phyloP scores from a whole-genome alignment of 2,888 invertebrate species.

The Calephelis perditalis region DNA sequence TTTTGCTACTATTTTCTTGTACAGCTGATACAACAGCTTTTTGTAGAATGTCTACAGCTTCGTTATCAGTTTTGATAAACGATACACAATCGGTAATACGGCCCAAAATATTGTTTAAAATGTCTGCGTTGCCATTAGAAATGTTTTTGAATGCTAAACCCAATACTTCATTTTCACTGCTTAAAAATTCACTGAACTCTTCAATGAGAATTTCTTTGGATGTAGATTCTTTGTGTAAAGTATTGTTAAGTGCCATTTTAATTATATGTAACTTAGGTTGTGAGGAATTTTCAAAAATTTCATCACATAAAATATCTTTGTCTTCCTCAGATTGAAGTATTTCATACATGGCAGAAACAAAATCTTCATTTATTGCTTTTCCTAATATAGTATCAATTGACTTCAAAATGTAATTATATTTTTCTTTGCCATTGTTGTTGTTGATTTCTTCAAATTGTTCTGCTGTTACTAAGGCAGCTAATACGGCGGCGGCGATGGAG shows the following conservation, averaged over 20 bases:
- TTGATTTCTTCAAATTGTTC: constrained; percentile 72
- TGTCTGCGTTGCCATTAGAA: constrained; percentile 77
- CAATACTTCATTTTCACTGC: constrained; percentile 78
- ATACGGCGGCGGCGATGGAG: constrained; percentile 72
- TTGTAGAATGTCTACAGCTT: constrained; percentile 81
- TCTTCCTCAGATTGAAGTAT: constrained; percentile 72
- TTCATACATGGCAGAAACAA: constrained; percentile 67
- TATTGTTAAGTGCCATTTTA: constrained; percentile 73
- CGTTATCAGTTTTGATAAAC: constrained; percentile 79
- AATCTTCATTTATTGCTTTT: constrained; percentile 66
- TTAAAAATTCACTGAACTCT: constrained; percentile 80
- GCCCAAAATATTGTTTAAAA: constrained; percentile 78
- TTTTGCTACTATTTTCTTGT: constrained; percentile 79
- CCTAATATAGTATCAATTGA: constrained; percentile 73
- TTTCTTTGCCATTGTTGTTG: constrained; percentile 69
- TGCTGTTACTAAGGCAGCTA: constrained; percentile 70
- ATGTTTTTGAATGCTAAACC: constrained; percentile 82
- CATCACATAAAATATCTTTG: constrained; percentile 65
- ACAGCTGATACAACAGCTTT: constrained; percentile 82
- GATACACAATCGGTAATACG: constrained; percentile 80
- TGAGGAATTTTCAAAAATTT: constrained; percentile 68
- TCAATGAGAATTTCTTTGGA: constrained; percentile 80
- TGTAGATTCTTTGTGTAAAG: constrained; percentile 62
- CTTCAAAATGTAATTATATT: constrained; percentile 69
- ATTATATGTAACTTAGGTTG: constrained; percentile 81